phyloP scores from a whole-genome alignment of 1,140 invertebrate species.

The Drosophila athabasca region DNA sequence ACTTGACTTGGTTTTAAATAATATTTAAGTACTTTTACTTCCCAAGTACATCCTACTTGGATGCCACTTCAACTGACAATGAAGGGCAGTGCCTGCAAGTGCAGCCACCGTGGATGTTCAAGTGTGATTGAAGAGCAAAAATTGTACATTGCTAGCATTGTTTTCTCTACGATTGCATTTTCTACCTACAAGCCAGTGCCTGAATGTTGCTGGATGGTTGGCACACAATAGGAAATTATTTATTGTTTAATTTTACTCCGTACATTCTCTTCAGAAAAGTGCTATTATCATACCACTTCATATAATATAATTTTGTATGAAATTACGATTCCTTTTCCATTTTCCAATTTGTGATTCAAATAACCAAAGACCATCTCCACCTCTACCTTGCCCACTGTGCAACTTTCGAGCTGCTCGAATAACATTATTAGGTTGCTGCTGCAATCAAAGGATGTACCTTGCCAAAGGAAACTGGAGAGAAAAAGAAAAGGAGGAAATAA shows the following conservation, averaged over 20 bases:
- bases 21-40: slow-evolving; percentile 39
- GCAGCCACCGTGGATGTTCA: background rate
- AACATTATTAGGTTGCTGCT: slow-evolving; percentile 41
- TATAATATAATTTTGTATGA: too few species aligned
- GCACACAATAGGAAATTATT: too few species aligned
- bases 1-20: slow-evolving; percentile 56
- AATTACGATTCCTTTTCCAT: background rate
- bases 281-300: background rate
- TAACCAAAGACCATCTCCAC: too few species aligned
- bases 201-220: too few species aligned
- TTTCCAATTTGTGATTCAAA: background rate
- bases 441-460: slow-evolving; percentile 38
- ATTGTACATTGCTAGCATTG: too few species aligned
- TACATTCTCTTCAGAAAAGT: too few species aligned
- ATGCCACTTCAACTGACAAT: slow-evolving; percentile 49
- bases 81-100: slow-evolving; percentile 7
- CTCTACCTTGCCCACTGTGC: slow-evolving; percentile 21
- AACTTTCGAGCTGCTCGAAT: slow-evolving; percentile 31
- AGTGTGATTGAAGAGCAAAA: too few species aligned
- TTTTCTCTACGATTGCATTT: too few species aligned
- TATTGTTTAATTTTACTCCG: too few species aligned
- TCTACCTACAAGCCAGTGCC: too few species aligned
- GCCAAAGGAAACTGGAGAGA: background rate
- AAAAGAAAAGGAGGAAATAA: slow-evolving; percentile 15
- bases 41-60: slow-evolving; percentile 25